Evolutionary conservation across 2,797 vertebrate species (phyloP).

Genomic region (Lindbergichthys nudifrons): DNA sequence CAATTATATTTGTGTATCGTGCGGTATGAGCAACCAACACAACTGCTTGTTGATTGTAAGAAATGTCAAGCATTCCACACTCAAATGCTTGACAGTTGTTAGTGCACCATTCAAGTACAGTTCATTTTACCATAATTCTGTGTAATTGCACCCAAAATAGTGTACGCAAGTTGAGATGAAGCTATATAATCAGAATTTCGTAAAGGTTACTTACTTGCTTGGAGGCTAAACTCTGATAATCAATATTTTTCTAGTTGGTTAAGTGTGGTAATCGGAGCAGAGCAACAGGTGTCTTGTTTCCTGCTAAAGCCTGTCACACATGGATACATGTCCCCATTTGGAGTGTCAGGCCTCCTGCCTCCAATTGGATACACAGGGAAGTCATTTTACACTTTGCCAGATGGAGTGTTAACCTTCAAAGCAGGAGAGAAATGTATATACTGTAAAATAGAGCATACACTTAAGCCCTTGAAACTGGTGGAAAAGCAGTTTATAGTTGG

Average conservation of each 20-base stretch:
- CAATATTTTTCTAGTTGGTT: slow-evolving; percentile 68
- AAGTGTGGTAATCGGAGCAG: slow-evolving; percentile 55
- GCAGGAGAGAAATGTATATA: slow-evolving; percentile 22
- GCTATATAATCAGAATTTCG: not conserved
- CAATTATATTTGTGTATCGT: too few relatives aligned
- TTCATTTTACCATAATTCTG: too few relatives aligned
- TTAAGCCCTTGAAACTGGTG: not conserved
- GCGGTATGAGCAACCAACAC: too few relatives aligned
- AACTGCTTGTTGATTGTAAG: too few relatives aligned
- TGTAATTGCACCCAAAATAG: too few relatives aligned
- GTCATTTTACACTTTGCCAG: slow-evolving; percentile 55
- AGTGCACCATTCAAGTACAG: too few relatives aligned
- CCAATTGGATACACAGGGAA: slow-evolving; percentile 31
- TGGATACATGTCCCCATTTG: slow-evolving; percentile 60
- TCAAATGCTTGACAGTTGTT: too few relatives aligned
- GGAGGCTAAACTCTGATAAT: slow-evolving; percentile 64
- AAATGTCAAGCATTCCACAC: too few relatives aligned
- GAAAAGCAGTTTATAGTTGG: not conserved
- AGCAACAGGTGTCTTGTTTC: slow-evolving; percentile 76
- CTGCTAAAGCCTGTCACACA: slow-evolving; percentile 66
- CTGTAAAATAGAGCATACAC: too few relatives aligned
- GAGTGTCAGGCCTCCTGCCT: slow-evolving; percentile 55
- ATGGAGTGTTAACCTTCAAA: slow-evolving; percentile 43
- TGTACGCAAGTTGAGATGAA: too few relatives aligned
- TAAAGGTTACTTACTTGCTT: not conserved